phyloP scores from a whole-genome alignment of 2,113 vertebrate species.

The Aphyosemion australe region DNA sequence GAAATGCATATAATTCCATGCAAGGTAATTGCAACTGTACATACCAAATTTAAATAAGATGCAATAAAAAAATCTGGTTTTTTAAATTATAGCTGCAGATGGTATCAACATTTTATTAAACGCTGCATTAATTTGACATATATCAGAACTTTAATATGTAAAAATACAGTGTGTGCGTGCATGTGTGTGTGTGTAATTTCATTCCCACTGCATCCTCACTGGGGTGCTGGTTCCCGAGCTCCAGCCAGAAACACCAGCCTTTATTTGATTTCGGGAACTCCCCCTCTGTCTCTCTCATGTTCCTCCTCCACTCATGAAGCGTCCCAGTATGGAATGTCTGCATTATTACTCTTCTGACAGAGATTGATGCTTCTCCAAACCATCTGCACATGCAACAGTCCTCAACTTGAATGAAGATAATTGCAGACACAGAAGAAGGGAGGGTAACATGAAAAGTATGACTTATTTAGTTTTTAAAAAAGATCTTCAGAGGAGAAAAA shows the following conservation, averaged over 20 bases:
- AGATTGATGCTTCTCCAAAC: constrained; percentile 75
- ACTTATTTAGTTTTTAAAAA: too few relatives aligned
- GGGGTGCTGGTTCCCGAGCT: constrained; percentile 73
- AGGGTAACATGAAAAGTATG: not conserved
- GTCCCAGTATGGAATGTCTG: constrained; percentile 76
- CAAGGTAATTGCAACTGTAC: too few relatives aligned
- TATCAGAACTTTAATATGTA: constrained; percentile 65
- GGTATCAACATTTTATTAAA: constrained; percentile 51
- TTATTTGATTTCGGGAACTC: constrained; percentile 79
- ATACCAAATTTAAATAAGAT: too few relatives aligned
- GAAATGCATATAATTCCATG: too few relatives aligned
- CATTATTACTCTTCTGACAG: constrained; percentile 77
- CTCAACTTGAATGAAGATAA: constrained; percentile 57
- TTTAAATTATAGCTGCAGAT: too few relatives aligned
- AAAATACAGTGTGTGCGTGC: constrained; percentile 58
- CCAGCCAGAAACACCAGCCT: constrained; percentile 64
- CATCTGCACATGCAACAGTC: constrained; percentile 70
- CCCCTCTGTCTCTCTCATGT: constrained; percentile 34
- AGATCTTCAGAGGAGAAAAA: too few relatives aligned
- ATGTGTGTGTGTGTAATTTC: not conserved
- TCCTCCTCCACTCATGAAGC: constrained; percentile 63
- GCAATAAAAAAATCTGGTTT: too few relatives aligned
- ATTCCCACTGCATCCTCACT: constrained; percentile 76
- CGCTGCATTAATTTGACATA: constrained; percentile 62
- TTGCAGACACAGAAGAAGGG: constrained; percentile 32